phyloP scores from a whole-genome alignment of 2,797 vertebrate species.

The Tapirus indicus region DNA sequence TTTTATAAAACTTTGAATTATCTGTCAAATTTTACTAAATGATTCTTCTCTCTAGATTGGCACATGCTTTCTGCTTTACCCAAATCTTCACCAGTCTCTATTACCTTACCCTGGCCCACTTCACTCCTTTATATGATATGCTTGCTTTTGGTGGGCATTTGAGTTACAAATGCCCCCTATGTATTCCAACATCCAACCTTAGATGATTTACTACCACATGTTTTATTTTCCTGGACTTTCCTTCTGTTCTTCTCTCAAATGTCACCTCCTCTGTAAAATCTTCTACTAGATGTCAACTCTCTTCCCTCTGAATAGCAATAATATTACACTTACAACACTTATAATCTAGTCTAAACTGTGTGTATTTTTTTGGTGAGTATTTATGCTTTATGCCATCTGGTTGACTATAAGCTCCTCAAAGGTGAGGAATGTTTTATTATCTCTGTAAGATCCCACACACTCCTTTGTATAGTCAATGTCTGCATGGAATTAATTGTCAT shows the following conservation, averaged over 20 bases:
- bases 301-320: constrained; percentile 24
- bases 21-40: constrained; percentile 49
- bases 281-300: constrained; percentile 47
- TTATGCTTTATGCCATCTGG: background rate
- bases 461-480: background rate
- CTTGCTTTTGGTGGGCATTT: background rate
- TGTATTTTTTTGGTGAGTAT: background rate
- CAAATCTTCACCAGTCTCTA: background rate
- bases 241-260: constrained; percentile 53
- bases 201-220: background rate
- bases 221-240: constrained; percentile 43
- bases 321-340: background rate
- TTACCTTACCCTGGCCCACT: background rate
- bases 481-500: constrained; percentile 37
- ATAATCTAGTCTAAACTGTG: background rate
- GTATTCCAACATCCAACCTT: background rate
- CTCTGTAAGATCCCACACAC: background rate
- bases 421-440: constrained; percentile 30
- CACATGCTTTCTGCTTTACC: constrained; percentile 21
- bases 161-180: background rate
- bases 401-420: background rate
- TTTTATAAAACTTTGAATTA: constrained; percentile 67
- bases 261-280: constrained; percentile 60
- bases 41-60: constrained; percentile 24
- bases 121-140: background rate